phyloP scores from a whole-genome alignment of 1,140 invertebrate species.

The Hylaeus volcanicus region DNA sequence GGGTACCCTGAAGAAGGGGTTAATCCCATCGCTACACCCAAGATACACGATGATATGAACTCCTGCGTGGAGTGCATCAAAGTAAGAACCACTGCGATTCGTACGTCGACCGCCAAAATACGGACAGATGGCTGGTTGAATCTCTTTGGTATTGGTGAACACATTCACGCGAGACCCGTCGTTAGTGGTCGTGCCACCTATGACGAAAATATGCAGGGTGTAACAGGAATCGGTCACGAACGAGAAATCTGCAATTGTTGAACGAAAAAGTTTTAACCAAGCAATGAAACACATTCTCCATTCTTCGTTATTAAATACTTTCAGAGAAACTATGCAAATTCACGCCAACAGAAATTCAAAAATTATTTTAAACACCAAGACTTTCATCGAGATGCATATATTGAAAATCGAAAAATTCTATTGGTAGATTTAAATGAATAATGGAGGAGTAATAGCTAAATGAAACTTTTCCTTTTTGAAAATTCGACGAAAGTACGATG shows the following conservation, averaged over 20 bases:
- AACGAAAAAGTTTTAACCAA: background rate
- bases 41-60: conserved; percentile 63
- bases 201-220: conserved; percentile 39
- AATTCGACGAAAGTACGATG: background rate
- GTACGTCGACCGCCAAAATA: conserved; percentile 57
- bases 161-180: conserved; percentile 26
- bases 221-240: conserved; percentile 16
- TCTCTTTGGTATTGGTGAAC: conserved; percentile 49
- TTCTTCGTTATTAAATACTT: too few species aligned
- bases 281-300: background rate
- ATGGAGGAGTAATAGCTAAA: background rate
- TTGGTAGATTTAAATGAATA: background rate
- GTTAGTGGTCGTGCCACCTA: conserved; percentile 45
- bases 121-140: conserved; percentile 67
- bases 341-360: background rate
- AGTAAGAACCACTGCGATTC: conserved; percentile 74
- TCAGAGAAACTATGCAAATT: too few species aligned
- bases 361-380: background rate
- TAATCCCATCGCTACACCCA: background rate
- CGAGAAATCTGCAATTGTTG: conserved; percentile 11
- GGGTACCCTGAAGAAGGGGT: background rate
- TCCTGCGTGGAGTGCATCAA: conserved; percentile 68
- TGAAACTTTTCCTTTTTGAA: background rate
- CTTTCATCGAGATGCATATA: background rate
- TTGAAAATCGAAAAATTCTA: background rate